Base-by-base conservation (phyloP, 2,797 vertebrate genomes). In the Enteromius radiatus region DNA sequence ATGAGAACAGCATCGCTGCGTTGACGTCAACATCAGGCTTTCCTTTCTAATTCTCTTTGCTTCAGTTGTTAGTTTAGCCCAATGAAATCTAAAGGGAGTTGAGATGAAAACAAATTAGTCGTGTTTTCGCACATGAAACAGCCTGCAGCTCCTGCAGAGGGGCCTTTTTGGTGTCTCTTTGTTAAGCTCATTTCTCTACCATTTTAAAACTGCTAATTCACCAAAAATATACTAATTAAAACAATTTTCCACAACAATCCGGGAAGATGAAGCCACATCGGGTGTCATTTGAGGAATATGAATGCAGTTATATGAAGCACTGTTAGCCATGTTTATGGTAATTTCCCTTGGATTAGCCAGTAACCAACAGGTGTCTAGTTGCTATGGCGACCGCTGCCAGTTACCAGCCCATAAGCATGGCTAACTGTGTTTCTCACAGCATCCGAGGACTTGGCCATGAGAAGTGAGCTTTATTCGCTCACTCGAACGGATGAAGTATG, bases 321-420 rank as follows among this genome's bases (percentile, higher is more conserved):
- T 68, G 80, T 76, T 78, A 38, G 75, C 74, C 38, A 47, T 83
- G 64, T 83, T 77, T 63, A 83, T 71, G 75, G 41, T 83, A 78
- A 83, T 83, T 83, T 78, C 38, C 31, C 6, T 77, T 78, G 65
- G 74, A 77, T 77, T 70, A 83, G 81, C 81, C 75, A 83, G 52
- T 63, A 83, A 78, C 52, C 65, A 78, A 70, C 81, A 83, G 74
- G 81, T 83, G 81, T 78, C 81, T 38, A 38, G 81, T 83, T 83
- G 81, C 74, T 21, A 83, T 83, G 54, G 74, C 2, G 36, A 83
- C 81, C 11, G 3, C 31, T 78, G 74, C 31, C 81, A 83, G 49
- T 82, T 68, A 70, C 81, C 81, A 83, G 75, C 75, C 65, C 75
- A 83, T 83, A 70, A 77, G 54, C 74, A 77, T 28, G 49, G 52